phyloP scores from a whole-genome alignment of 1,140 invertebrate genomes.

The Heliconius congener region DNA sequence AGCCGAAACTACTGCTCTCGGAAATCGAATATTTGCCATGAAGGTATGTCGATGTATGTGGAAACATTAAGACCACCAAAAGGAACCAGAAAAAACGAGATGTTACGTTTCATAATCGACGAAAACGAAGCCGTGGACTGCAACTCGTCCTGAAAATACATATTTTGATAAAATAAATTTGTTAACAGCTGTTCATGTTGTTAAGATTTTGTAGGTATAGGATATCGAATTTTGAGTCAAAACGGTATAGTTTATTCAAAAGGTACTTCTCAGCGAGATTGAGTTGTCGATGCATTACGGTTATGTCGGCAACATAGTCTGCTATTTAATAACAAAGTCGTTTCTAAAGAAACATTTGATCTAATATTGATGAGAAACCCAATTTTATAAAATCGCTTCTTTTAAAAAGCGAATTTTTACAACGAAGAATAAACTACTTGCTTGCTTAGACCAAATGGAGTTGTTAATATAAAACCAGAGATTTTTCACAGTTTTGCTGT shows the following conservation, averaged over 20 bases:
- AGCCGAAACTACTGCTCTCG: too few species aligned
- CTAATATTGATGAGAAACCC: slow-evolving; percentile 14
- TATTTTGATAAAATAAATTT: not conserved
- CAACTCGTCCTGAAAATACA: too few species aligned
- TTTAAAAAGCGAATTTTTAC: slow-evolving; percentile 3
- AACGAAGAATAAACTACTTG: not conserved
- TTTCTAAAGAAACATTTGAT: slow-evolving; percentile 12
- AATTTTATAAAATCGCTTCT: slow-evolving; percentile 1
- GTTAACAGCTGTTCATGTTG: not conserved
- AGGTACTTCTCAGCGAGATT: not conserved
- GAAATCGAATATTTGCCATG: too few species aligned
- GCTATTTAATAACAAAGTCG: slow-evolving; percentile 7
- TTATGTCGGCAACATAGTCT: slow-evolving; percentile 10
- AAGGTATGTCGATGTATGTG: too few species aligned
- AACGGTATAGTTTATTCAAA: not conserved
- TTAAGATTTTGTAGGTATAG: not conserved
- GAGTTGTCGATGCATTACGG: slow-evolving; percentile 14
- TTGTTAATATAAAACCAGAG: not conserved
- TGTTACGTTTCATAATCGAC: too few species aligned
- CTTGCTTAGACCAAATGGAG: not conserved
- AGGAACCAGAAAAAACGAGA: too few species aligned
- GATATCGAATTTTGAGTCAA: not conserved
- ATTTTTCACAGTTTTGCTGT: not conserved
- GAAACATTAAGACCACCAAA: too few species aligned
- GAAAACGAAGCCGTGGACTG: too few species aligned